Evolutionary conservation across 2,797 vertebrate species (phyloP), one percentile per base, ranked within the genome.

Genomic region (Rhynchonycteris naso): DNA sequence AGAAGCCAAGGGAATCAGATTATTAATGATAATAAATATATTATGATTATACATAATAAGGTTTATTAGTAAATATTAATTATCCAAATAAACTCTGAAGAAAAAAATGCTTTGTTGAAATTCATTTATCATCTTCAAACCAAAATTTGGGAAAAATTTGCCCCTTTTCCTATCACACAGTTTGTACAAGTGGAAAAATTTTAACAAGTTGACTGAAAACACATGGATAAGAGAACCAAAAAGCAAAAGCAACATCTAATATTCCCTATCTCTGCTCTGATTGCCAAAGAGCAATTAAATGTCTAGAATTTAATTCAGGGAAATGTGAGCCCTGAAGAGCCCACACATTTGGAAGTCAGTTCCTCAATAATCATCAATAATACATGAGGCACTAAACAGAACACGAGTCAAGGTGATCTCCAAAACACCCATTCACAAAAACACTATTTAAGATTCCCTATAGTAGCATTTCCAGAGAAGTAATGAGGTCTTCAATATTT

Each of bases 151-250:
- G 13, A 33, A 79, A 78, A 50, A 24, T 81, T 66, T 82, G 5
- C 12, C 50, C 66, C 47, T 91, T 71, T 88, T 38, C 30, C 47
- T 21, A 61, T 13, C 58, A 74, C 7, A 58, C 5, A 50, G 58
- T 93, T 92, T 93, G 88, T 79, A 79, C 5, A 86, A 93, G 74
- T 7, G 84, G 28, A 61, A 95, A 89, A 22, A 58, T 84, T 76
- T 66, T 85, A 78, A 79, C 30, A 66, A 82, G 30, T 35, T 19
- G 7, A 56, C 33, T 87, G 0, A 38, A 88, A 92, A 76, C 33
- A 68, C 26, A 22, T 7, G 1, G n/a, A 84, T 59, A 26, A 69
- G 68, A 92, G 76, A 30, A 76, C 22, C 38, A 19, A 38, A 76
- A 74, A 76, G 30, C 8, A 87, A 75, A 75, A 63, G 14, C 52